Base-by-base conservation (phyloP, 2,888 invertebrate genomes). In the Micoletzkya japonica region DNA sequence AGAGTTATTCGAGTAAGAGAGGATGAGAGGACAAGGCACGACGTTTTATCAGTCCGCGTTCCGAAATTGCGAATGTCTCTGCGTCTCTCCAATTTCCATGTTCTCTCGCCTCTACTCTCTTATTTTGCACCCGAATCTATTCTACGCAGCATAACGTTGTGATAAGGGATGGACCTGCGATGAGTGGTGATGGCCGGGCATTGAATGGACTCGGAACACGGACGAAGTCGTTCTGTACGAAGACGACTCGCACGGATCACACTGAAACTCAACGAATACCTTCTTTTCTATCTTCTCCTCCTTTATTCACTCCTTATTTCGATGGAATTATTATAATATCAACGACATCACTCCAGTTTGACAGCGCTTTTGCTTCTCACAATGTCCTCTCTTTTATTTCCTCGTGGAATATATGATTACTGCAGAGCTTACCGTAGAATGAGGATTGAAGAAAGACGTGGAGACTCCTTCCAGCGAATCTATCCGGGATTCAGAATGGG, bases 401-500 rank as follows among this genome's bases (percentile, higher is more conserved):
- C n/a, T n/a, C n/a, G n/a, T n/a, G n/a, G n/a, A n/a, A n/a, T n/a
- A n/a, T n/a, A n/a, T n/a, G n/a, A n/a, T 44, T 14, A 44, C 44
- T 7, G 10, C 10, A 20, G 10, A 14, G 44, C 10, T 44, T 44
- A 10, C 44, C 20, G 44, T 7, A 44, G 10, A 44, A 44, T 7
- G 44, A 14, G 44, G 44, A 44, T 14, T 7, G 44, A 44, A 44
- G 10, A 44, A 10, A 44, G 44, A 44, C 10, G 44, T 14, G 10
- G 20, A 14, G 49, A 50, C 34, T 34, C 30, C 63, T 10, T 63
- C 63, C 26, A 63, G 63, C 30, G 63, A 63, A 34, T 63, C 63
- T 49, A 63, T 63, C 24, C 63, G 49, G 20, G 63, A 63, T 63
- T 63, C 63, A 32, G 63, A 63, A 50, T 63, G 34, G 10, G 63